These are phyloP conservation scores for Pandemis heparana DNA, from an alignment of 2,888 invertebrate genomes.

Conservation along the genomic window DNA sequence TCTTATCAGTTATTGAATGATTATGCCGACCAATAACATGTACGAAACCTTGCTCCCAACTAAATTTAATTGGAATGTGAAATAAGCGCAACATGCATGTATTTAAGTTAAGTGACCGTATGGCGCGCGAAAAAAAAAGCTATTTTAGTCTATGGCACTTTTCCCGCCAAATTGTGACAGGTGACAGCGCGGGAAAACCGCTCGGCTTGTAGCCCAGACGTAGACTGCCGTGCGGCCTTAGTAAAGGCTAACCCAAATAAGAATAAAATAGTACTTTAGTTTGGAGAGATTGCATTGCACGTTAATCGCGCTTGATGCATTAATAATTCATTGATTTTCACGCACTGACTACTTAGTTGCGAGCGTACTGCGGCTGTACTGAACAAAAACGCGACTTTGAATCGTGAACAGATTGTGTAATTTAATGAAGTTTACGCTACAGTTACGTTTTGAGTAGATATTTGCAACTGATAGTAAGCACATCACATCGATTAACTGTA, in stretches of 20 bases:
- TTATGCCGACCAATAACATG: conserved; percentile 5
- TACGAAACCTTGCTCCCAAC: not conserved
- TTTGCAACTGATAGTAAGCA: conserved; percentile 15
- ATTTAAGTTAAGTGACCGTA: conserved; percentile 17
- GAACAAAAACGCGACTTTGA: not conserved
- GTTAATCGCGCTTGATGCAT: conserved; percentile 31
- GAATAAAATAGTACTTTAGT: conserved; percentile 51
- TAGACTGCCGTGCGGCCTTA: conserved; percentile 56
- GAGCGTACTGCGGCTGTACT: not conserved
- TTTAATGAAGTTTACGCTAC: conserved; percentile 29
- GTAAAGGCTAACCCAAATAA: conserved; percentile 59
- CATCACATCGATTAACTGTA: not conserved
- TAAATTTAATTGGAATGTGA: not conserved
- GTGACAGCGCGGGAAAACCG: conserved; percentile 61
- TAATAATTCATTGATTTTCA: conserved; percentile 30
- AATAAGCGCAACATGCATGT: not conserved
- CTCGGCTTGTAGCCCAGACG: conserved; percentile 55
- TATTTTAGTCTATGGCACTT: conserved; percentile 46
- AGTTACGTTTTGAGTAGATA: conserved; percentile 2
- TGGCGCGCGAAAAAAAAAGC: conserved; percentile 11
- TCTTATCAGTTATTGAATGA: conserved; percentile 45
- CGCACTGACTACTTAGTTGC: conserved; percentile 11
- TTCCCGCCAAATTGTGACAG: conserved; percentile 62
- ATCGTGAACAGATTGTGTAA: conserved; percentile 24
- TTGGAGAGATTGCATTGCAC: conserved; percentile 36